Conservation (phyloP, 2,797 vertebrate species). For the Siniperca obscura region DNA sequence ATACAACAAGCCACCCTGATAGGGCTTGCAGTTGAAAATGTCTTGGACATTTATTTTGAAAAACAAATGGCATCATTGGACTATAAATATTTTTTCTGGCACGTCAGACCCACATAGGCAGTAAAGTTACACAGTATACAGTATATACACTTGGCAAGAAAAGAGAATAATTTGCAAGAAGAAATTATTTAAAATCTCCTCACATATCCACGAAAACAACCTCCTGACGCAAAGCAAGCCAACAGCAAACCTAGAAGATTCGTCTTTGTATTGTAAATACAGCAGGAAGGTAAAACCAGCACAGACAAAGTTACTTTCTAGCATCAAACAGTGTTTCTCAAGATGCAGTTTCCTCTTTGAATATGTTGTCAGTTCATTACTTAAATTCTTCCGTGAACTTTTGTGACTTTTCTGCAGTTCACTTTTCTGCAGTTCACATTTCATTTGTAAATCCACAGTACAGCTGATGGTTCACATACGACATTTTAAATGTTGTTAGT, state of each 20-base stretch:
- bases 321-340: constrained; percentile 46
- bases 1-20: constrained; percentile 31
- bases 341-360: constrained; percentile 42
- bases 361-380: constrained; percentile 23
- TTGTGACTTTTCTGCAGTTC: constrained; percentile 46
- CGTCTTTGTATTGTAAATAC: constrained; percentile 67
- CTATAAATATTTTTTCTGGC: constrained; percentile 20
- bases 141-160: constrained; percentile 47
- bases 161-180: constrained; percentile 48
- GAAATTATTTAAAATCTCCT: constrained; percentile 68
- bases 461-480: constrained; percentile 14
- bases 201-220: constrained; percentile 59
- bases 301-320: constrained; percentile 34
- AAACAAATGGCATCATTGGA: constrained; percentile 31
- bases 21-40: neutral
- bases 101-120: constrained; percentile 14
- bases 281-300: constrained; percentile 51
- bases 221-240: constrained; percentile 50
- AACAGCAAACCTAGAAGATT: constrained; percentile 36
- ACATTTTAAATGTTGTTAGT: constrained; percentile 30
- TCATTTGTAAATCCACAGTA: too few species aligned
- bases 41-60: constrained; percentile 35
- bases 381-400: constrained; percentile 55
- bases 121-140: constrained; percentile 39
- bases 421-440: neutral